Evolutionary conservation across 2,888 invertebrate genomes (phyloP), one percentile per base, ranked within the genome.

Genomic region (Disparrhopalites patrizii): DNA sequence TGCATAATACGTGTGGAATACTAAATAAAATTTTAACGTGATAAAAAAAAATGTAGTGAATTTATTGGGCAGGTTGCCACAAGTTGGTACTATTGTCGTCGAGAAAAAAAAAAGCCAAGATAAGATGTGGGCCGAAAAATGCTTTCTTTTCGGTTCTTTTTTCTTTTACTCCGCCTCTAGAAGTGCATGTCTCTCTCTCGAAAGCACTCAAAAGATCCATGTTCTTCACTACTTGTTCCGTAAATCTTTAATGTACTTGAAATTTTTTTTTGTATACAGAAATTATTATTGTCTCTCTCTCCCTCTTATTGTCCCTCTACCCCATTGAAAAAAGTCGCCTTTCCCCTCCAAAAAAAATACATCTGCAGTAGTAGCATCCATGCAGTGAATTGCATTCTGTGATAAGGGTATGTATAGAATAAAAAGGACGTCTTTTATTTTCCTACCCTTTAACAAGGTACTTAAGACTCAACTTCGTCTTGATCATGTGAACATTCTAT

Each of bases 201-300:
- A n/a, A n/a, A n/a, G n/a, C n/a, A n/a, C n/a, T n/a, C n/a, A 47
- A 47, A 25, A 47, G 10, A n/a, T 1, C 25, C 47, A 10, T 10
- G 3, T 47, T 47, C 13, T 47, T 23, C 47, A 47, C 47, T 47
- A 15, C 18, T 23, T 28, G 38, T 57, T 40, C 40, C 38, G 36
- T 50, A 31, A 51, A 50, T 61, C 50, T 28, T 61, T 20, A n/a
- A n/a, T n/a, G n/a, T n/a, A n/a, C n/a, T n/a, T 38, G 28, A 51
- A 18, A 50, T 30, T 52, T 47, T 51, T 52, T 31, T n/a, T n/a
- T n/a, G n/a, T n/a, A n/a, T n/a, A n/a, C n/a, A n/a, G n/a, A 61
- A 61, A 61, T 61, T 61, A 61, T 61, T 33, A 61, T 38, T 28
- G 28, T 52, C 36, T 51, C 52, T 33, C n/a, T n/a, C 38, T 51